These are phyloP conservation scores for Troides aeacus DNA, from an alignment of 2,888 invertebrate species.

Conservation along the genomic window DNA sequence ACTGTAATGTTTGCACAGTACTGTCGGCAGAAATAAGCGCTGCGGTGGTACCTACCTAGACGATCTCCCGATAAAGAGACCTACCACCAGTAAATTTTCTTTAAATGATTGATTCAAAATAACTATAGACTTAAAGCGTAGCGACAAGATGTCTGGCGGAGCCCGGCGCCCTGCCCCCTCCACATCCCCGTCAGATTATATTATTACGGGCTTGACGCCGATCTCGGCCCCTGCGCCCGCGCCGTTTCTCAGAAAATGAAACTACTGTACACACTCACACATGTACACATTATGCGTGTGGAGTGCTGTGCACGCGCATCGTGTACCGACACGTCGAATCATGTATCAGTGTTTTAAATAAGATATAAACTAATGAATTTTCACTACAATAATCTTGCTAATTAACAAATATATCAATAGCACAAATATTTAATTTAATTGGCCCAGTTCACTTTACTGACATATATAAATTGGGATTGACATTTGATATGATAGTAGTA, in stretches of 20 bases:
- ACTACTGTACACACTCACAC: constrained; percentile 49
- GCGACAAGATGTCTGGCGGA: constrained; percentile 78
- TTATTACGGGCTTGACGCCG: constrained; percentile 62
- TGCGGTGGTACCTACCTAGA: too few species aligned
- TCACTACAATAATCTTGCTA: background rate
- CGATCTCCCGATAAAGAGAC: too few species aligned
- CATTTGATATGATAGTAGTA: background rate
- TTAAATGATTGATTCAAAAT: constrained; percentile 10
- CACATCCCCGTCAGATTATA: constrained; percentile 38
- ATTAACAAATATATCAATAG: background rate
- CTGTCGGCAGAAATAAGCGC: too few species aligned
- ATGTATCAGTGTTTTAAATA: constrained; percentile 26
- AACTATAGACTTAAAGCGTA: constrained; percentile 38
- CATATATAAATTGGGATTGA: background rate
- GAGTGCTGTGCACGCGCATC: constrained; percentile 5
- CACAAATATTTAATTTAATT: background rate
- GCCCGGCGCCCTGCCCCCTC: constrained; percentile 39
- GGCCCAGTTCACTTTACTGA: background rate
- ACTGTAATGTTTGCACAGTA: too few species aligned
- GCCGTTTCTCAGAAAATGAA: constrained; percentile 69
- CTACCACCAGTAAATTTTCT: background rate
- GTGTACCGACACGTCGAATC: constrained; percentile 34
- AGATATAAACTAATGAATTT: constrained; percentile 1
- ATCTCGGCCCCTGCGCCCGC: constrained; percentile 39
- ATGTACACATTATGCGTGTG: constrained; percentile 29